These are phyloP conservation scores for Bagarius yarrelli DNA, from an alignment of 2,113 vertebrate species.

Conservation along the genomic window DNA sequence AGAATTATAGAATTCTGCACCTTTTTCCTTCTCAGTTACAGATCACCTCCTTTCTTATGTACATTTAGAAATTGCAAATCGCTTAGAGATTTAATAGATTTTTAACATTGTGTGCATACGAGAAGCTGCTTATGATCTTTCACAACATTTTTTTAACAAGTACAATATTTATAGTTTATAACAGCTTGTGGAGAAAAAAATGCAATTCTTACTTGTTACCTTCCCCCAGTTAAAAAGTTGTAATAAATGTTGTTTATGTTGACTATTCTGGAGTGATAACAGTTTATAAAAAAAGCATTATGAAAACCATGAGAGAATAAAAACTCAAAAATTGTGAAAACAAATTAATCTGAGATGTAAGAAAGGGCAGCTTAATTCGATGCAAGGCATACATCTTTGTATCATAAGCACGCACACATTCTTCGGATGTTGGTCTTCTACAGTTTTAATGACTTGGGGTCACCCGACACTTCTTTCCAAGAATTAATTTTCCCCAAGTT, in stretches of 20 bases:
- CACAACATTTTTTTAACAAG: neutral
- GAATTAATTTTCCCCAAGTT: slow-evolving; percentile 4
- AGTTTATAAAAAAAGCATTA: neutral
- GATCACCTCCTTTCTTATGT: neutral
- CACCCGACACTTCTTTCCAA: neutral
- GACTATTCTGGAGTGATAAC: neutral
- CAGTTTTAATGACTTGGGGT: neutral
- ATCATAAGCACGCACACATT: neutral
- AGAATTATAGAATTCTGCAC: neutral
- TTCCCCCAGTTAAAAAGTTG: neutral
- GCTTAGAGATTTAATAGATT: neutral
- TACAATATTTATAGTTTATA: slow-evolving; percentile 1
- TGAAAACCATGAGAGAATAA: neutral
- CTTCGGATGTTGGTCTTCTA: neutral
- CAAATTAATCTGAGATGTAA: neutral
- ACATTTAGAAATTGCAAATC: neutral
- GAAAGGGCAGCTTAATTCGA: slow-evolving; percentile 17
- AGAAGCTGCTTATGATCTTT: neutral
- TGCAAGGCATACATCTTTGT: slow-evolving; percentile 24
- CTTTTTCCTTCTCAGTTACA: slow-evolving; percentile 23
- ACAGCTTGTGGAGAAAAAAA: neutral
- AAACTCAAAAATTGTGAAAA: slow-evolving; percentile 4
- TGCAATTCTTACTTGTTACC: neutral
- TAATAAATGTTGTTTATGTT: neutral
- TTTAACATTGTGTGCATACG: neutral